A percentile compares a stretch with the other conserved stretches of the same genome.
Conservation (phyloP, 2,797 vertebrate genomes). For the Amblyopsis hoosieri region DNA sequence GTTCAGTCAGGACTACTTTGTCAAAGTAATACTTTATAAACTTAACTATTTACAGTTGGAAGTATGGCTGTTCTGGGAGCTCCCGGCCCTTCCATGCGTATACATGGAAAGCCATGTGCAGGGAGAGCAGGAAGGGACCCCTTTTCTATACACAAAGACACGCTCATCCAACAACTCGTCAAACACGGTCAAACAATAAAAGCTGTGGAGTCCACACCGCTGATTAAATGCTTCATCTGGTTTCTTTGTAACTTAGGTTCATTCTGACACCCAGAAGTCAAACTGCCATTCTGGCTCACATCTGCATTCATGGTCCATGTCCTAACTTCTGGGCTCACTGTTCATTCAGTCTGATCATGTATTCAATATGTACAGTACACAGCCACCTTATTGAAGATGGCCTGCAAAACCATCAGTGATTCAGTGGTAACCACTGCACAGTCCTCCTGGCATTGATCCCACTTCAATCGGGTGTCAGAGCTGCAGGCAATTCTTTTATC, state of each 20-base stretch:
- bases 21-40: too few species aligned
- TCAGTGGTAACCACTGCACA: slow-evolving; percentile 10
- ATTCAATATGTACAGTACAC: slow-evolving; percentile 38
- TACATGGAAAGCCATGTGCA: too few species aligned
- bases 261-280: slow-evolving; percentile 62
- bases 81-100: too few species aligned
- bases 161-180: background rate
- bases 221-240: slow-evolving; percentile 45
- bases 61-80: too few species aligned
- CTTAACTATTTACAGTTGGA: too few species aligned
- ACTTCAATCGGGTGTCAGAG: background rate
- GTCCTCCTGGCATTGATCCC: slow-evolving; percentile 1
- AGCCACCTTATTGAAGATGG: slow-evolving; percentile 37
- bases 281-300: slow-evolving; percentile 61
- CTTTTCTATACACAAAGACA: background rate
- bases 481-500: slow-evolving; percentile 1
- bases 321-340: slow-evolving; percentile 48
- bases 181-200: slow-evolving; percentile 2
- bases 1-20: background rate
- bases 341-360: slow-evolving; percentile 44
- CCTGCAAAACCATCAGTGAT: slow-evolving; percentile 29
- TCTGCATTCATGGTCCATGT: slow-evolving; percentile 50
- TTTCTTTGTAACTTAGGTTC: slow-evolving; percentile 73
- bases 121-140: too few species aligned
- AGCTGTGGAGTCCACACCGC: slow-evolving; percentile 10